Conservation (phyloP, 2,888 invertebrate genomes). For the Pelosia muscerda region DNA sequence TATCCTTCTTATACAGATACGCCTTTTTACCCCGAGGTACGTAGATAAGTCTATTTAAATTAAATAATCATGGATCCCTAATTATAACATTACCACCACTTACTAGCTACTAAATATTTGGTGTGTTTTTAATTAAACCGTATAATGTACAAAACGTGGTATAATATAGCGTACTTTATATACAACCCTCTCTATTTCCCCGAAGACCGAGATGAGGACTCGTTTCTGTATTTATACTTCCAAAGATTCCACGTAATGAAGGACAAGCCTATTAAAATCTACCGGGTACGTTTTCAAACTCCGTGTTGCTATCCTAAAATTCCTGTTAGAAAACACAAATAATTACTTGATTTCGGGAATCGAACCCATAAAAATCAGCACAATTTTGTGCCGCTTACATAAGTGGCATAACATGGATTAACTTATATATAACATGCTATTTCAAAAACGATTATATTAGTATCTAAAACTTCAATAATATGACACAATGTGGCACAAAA, state of each 20-base stretch:
- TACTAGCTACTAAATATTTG: not conserved
- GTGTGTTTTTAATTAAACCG: not conserved
- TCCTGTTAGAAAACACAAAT: not conserved
- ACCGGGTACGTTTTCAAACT: not conserved
- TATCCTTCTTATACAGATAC: too few species aligned
- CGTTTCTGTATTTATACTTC: not conserved
- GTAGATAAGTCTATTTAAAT: too few species aligned
- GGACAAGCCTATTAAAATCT: not conserved
- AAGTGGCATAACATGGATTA: not conserved
- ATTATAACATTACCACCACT: too few species aligned
- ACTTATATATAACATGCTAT: not conserved
- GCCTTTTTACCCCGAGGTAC: too few species aligned
- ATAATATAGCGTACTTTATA: not conserved
- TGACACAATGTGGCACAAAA: conserved; percentile 39
- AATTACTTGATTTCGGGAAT: not conserved
- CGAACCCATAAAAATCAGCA: not conserved
- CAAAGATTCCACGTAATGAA: not conserved
- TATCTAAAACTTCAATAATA: not conserved
- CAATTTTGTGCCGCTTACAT: not conserved
- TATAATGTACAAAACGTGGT: not conserved
- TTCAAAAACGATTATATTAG: not conserved
- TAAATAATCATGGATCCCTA: too few species aligned
- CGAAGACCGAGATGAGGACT: not conserved
- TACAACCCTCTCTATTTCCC: not conserved
- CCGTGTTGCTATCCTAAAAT: not conserved